Conservation (phyloP, 1,140 invertebrate genomes). For the Brachionus rotundiformis region DNA sequence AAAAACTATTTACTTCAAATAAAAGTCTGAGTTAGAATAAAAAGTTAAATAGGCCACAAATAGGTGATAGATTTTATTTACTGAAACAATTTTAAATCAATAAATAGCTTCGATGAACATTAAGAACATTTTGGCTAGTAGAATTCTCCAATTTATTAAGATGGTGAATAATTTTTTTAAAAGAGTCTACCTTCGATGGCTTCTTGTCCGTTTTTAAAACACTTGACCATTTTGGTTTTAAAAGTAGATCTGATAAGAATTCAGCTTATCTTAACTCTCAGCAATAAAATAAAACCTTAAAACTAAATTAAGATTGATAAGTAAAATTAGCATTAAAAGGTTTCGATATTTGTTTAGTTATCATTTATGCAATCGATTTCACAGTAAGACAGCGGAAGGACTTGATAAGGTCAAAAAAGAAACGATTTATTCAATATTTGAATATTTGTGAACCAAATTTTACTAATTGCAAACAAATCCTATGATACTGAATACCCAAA, state of each 20-base stretch:
- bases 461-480: background rate
- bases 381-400: background rate
- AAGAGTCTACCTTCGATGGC: background rate
- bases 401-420: slow-evolving; percentile 7
- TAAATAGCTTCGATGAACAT: background rate
- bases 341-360: background rate
- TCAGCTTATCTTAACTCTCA: background rate
- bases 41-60: background rate
- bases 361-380: slow-evolving; percentile 9
- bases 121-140: background rate
- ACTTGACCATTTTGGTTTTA: background rate
- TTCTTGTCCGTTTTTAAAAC: background rate
- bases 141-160: background rate
- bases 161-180: background rate
- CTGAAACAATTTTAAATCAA: background rate
- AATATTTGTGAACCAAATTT: background rate
- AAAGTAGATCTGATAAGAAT: background rate
- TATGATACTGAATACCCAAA: background rate
- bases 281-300: background rate
- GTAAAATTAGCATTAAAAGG: background rate
- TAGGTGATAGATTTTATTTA: background rate
- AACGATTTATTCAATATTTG: too few relatives aligned
- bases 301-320: too few relatives aligned
- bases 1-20: background rate
- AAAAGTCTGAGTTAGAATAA: background rate